Conservation (phyloP, 2,888 invertebrate genomes). For the Spisula subtruncata region DNA sequence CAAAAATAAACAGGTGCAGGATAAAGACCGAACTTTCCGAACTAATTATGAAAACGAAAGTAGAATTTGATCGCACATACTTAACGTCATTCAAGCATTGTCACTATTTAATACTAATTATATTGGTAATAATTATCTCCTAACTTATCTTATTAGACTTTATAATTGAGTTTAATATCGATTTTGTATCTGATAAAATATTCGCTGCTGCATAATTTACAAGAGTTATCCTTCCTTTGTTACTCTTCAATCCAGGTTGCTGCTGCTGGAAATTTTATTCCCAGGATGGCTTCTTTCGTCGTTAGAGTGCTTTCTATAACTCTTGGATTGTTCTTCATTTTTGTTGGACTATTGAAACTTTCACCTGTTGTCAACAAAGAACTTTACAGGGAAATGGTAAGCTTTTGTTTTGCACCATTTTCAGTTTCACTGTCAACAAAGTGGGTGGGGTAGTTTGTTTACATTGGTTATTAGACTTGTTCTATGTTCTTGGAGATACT, state of each 20-base stretch:
- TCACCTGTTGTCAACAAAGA: conserved; percentile 97
- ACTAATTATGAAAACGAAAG: background rate
- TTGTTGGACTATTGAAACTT: conserved; percentile 97
- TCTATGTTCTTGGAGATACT: too few relatives aligned
- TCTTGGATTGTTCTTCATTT: conserved; percentile 97
- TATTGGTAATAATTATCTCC: too few relatives aligned
- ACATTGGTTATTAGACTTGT: conserved; percentile 27
- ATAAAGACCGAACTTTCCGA: conserved; percentile 18
- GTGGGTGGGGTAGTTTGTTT: conserved; percentile 48
- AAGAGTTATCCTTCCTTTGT: background rate
- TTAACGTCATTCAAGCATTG: background rate
- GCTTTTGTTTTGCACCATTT: conserved; percentile 80
- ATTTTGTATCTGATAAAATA: too few relatives aligned
- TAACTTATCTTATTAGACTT: too few relatives aligned
- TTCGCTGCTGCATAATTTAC: too few relatives aligned
- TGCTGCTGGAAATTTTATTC: background rate
- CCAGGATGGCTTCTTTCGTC: conserved; percentile 90
- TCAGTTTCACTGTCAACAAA: background rate
- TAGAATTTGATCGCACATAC: background rate
- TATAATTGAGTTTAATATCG: too few relatives aligned
- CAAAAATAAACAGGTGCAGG: background rate
- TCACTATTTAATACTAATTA: background rate
- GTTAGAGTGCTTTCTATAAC: conserved; percentile 96
- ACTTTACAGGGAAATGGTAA: conserved; percentile 98
- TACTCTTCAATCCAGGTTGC: background rate